Percentiles rank a stretch among this genome's conserved stretches.
phyloP scores from a whole-genome alignment of 2,888 invertebrate species.

The Meganola albula region DNA sequence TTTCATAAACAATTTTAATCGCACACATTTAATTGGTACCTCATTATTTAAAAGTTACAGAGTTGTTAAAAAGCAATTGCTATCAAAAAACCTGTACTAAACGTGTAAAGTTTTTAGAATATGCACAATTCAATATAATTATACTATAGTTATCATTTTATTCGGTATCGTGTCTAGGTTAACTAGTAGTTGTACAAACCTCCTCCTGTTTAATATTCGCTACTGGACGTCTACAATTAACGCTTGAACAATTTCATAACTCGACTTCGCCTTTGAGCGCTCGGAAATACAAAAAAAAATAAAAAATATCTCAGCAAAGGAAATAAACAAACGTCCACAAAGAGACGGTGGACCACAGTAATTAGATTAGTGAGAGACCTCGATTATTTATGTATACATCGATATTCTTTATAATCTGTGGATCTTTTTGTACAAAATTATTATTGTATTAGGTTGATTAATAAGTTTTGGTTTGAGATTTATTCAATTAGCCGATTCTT shows the following conservation, averaged over 20 bases:
- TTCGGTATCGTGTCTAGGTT: conserved; percentile 52
- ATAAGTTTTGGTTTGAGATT: no score
- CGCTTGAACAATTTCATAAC: conserved; percentile 76
- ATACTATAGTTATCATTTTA: no score
- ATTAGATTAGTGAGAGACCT: conserved; percentile 63
- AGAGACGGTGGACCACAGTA: conserved; percentile 46
- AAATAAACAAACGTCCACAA: conserved; percentile 56
- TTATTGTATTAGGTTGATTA: conserved; percentile 30
- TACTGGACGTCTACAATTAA: conserved; percentile 74
- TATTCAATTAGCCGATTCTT: no score
- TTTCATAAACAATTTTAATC: no score
- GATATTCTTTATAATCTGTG: conserved; percentile 42
- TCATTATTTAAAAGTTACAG: no score
- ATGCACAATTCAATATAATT: no score
- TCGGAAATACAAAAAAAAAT: conserved; percentile 48
- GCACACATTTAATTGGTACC: no score
- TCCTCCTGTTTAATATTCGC: conserved; percentile 69
- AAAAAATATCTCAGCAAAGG: conserved; percentile 58
- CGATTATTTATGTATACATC: conserved; percentile 41
- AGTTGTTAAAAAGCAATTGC: no score
- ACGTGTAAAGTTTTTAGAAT: no score
- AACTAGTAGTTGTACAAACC: conserved; percentile 61
- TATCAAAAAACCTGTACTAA: no score
- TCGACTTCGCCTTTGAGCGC: conserved; percentile 68
- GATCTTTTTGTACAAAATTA: conserved; percentile 37